A percentile compares a stretch with the other conserved stretches of the same genome.
Conservation (phyloP, 53 echinoderm and acorn worm genomes). For the Luidia sarsii region DNA sequence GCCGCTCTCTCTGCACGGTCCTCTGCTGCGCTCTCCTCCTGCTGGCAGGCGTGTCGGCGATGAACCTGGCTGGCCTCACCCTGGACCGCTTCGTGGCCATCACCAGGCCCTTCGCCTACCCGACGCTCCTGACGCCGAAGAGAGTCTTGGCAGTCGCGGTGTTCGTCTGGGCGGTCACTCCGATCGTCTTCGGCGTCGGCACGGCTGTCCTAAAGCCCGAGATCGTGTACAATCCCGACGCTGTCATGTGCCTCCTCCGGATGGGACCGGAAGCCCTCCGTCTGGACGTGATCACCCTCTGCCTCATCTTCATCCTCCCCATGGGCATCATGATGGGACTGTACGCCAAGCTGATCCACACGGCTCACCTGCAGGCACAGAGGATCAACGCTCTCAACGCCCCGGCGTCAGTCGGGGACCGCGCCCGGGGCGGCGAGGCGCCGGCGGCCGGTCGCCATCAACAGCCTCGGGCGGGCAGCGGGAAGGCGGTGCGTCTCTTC, state of each 20-base stretch:
- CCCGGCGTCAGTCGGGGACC: no score
- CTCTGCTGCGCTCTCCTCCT: background rate
- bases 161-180: background rate
- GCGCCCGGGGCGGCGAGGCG: no score
- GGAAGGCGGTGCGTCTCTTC: slow-evolving; percentile 76
- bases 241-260: slow-evolving; percentile 7
- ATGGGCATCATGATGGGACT: background rate
- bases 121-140: slow-evolving; percentile 8
- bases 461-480: background rate
- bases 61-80: background rate
- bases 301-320: slow-evolving; percentile 5
- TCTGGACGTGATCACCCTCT: background rate
- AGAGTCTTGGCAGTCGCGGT: background rate
- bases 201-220: slow-evolving; percentile 3
- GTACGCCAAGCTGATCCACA: slow-evolving; percentile 42
- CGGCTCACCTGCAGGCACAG: background rate
- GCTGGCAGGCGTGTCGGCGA: background rate
- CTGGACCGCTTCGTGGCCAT: slow-evolving; percentile 21
- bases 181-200: background rate
- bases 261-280: background rate
- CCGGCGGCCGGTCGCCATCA: background rate
- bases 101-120: slow-evolving; percentile 24
- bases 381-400: background rate
- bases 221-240: background rate
- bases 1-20: background rate